Percentiles rank a stretch among this genome's conserved stretches.
Evolutionary conservation across 2,797 vertebrate species (phyloP).

Genomic region (Naso thynnoides): DNA sequence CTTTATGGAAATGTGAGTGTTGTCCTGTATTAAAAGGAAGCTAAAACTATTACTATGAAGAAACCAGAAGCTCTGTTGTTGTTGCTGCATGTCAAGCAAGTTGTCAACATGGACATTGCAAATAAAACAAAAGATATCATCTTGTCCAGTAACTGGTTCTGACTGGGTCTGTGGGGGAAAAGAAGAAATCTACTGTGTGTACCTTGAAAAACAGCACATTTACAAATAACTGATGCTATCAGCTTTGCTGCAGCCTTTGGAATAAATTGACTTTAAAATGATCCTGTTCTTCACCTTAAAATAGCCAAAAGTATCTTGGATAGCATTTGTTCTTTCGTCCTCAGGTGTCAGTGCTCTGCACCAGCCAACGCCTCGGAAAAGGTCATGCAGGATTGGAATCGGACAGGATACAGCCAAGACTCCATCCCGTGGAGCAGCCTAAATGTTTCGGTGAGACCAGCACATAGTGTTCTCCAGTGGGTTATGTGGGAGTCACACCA

Average conservation of each 20-base stretch:
- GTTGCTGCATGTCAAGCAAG: not conserved
- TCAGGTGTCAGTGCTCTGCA: conserved; percentile 89
- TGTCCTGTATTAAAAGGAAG: not conserved
- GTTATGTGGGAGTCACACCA: conserved; percentile 14
- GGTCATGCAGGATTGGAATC: conserved; percentile 81
- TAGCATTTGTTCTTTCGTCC: not conserved
- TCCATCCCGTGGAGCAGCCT: conserved; percentile 90
- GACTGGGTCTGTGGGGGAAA: too few species aligned
- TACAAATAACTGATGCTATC: conserved; percentile 3
- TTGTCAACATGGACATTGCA: too few species aligned
- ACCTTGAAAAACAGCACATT: conserved; percentile 3
- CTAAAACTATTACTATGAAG: not conserved
- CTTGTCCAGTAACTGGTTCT: too few species aligned
- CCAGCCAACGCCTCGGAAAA: conserved; percentile 85
- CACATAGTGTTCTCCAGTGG: conserved; percentile 45
- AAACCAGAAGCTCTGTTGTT: not conserved
- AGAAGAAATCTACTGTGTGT: too few species aligned
- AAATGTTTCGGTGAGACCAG: conserved; percentile 89
- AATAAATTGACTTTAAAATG: conserved; percentile 11
- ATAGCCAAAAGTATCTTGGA: not conserved
- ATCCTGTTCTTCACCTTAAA: not conserved
- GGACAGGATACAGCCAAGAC: conserved; percentile 81
- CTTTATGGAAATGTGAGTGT: not conserved
- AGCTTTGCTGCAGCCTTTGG: too few species aligned
- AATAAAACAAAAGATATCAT: too few species aligned